Evolutionary conservation across 2,888 invertebrate genomes (phyloP).

Genomic region (Meandrusa payeni): DNA sequence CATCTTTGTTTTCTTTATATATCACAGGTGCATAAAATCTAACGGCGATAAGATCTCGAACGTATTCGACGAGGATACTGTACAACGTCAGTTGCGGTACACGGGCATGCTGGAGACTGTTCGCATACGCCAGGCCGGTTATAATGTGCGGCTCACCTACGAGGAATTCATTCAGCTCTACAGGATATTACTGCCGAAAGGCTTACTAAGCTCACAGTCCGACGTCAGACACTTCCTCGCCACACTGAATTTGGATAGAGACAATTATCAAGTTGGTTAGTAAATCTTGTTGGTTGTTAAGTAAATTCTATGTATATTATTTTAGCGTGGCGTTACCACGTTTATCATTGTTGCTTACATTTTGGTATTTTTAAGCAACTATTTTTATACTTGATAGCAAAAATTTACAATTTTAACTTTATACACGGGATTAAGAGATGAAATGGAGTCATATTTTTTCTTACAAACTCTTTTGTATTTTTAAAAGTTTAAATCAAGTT

Average conservation of each 20-base stretch:
- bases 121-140: conserved; percentile 95
- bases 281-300: too few relatives aligned
- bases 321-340: too few relatives aligned
- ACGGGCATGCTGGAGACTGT: conserved; percentile 99
- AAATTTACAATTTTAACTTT: too few relatives aligned
- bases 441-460: too few relatives aligned
- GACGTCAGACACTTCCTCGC: conserved; percentile 93
- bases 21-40: conserved; percentile 93
- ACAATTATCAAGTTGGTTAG: conserved; percentile 93
- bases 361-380: too few relatives aligned
- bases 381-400: too few relatives aligned
- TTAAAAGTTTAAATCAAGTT: too few relatives aligned
- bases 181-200: conserved; percentile 93
- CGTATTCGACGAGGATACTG: conserved; percentile 95
- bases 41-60: conserved; percentile 96
- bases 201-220: conserved; percentile 90
- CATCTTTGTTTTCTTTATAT: too few relatives aligned
- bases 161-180: conserved; percentile 97
- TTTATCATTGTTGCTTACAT: too few relatives aligned
- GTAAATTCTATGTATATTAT: too few relatives aligned
- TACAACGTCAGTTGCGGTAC: conserved; percentile 92
- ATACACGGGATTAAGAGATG: too few relatives aligned
- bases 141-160: conserved; percentile 95
- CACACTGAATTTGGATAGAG: conserved; percentile 90
- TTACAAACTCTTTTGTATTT: too few relatives aligned